Evolutionary conservation across 2,797 vertebrate species (phyloP).

Genomic region (Apogon talboti): DNA sequence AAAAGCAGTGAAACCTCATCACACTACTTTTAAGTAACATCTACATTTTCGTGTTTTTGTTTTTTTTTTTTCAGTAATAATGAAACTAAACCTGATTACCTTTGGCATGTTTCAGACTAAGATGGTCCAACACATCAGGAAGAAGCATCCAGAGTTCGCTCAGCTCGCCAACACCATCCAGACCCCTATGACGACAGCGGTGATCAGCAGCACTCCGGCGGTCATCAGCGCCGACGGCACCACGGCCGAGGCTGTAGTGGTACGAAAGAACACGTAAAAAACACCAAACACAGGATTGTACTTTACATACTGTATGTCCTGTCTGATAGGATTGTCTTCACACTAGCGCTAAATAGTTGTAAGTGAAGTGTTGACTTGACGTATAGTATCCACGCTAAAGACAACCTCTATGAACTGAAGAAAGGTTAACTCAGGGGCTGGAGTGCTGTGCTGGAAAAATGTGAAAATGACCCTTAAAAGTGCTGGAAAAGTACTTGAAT

Average conservation of each 20-base stretch:
- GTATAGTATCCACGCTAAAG: no score
- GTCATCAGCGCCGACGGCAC: constrained; percentile 89
- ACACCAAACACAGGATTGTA: neutral
- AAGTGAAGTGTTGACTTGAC: neutral
- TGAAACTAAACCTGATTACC: neutral
- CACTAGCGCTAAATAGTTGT: neutral
- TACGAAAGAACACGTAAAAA: constrained; percentile 72
- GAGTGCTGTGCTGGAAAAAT: no score
- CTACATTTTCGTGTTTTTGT: no score
- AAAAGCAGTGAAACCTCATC: no score
- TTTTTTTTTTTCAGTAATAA: no score
- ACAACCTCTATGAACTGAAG: no score
- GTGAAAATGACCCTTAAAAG: no score
- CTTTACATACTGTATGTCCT: neutral
- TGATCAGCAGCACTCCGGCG: constrained; percentile 90
- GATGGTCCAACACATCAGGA: constrained; percentile 99
- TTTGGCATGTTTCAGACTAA: constrained; percentile 86
- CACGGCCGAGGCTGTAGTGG: constrained; percentile 93
- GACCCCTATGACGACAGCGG: constrained; percentile 85
- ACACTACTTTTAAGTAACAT: no score
- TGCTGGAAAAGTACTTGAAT: no score
- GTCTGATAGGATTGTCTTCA: neutral
- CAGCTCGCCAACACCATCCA: constrained; percentile 89
- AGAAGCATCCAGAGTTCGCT: constrained; percentile 95
- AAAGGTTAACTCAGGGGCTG: no score